Evolutionary conservation across 2,888 invertebrate genomes (phyloP), one percentile per base, ranked within the genome.

Genomic region (Gymnosoma rotundatum): DNA sequence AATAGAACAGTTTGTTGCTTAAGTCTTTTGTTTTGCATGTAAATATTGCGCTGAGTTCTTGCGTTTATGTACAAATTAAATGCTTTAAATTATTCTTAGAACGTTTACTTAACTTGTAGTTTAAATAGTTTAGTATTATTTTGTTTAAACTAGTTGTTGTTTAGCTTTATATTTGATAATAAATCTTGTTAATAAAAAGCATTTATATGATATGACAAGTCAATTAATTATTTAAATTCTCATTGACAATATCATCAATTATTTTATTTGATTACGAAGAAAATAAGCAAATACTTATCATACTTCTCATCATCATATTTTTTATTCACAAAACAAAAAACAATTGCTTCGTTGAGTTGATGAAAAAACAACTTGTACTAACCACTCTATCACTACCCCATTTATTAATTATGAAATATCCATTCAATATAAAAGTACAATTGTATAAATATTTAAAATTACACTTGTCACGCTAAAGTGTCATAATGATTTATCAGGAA

Each of bases 211-310:
- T 74, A 74, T 78, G 84, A 78, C 81, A 84, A 70, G n/a, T 84
- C 74, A 78, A 81, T 84, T 81, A 81, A 84, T 78, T 84, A 84
- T 81, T 74, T 66, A 81, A 84, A 81, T 81, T 70, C 64, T 10
- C n/a, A 56, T 60, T 81, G 78, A 78, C 84, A 84, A 78, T 60
- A 78, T 78, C 81, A 84, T 84, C 81, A 81, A 81, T 84, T 81
- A 81, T 66, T 70, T 61, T 18, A 36, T 78, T 81, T 81, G 78
- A 84, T 78, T 81, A 69, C 54, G 32, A 20, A 21, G n/a, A n/a
- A 32, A 21, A 16, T 48, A 20, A n/a, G n/a, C 20, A 32, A 21
- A 16, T 48, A 32, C 9, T 52, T 18, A 52, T 18, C 38, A 56
- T 20, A 25, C 50, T 54, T 58, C 38, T 56, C 32, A 61, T 50